These are phyloP conservation scores for Drosophila neutralis DNA, from an alignment of 2,888 invertebrate genomes.

Conservation along the genomic window DNA sequence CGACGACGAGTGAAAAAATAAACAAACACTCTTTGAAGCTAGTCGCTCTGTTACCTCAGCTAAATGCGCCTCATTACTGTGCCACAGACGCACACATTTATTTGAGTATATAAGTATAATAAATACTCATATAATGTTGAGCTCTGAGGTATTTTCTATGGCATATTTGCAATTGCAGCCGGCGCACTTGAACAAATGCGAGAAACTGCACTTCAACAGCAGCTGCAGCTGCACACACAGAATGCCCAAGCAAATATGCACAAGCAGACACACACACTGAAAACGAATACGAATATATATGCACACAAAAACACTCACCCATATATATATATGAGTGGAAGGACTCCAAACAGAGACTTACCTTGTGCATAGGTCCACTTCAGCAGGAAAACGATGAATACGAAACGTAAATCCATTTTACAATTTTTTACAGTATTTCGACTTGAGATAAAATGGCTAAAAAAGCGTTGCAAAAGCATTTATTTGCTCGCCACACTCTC, in stretches of 20 bases:
- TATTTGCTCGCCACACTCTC: conserved; percentile 66
- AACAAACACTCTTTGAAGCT: conserved; percentile 37
- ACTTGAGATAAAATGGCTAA: conserved; percentile 76
- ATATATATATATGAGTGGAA: not conserved
- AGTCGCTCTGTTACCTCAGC: conserved; percentile 58
- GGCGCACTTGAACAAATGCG: conserved; percentile 63
- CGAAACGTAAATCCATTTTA: conserved; percentile 83
- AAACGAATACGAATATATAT: not conserved
- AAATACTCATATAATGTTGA: conserved; percentile 53
- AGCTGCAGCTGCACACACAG: conserved; percentile 64
- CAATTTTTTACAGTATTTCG: conserved; percentile 76
- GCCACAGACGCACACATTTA: conserved; percentile 27
- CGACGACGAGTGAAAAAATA: conserved; percentile 26
- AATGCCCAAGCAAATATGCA: conserved; percentile 47
- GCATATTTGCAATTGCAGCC: conserved; percentile 68
- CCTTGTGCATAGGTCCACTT: conserved; percentile 83
- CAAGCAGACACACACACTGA: conserved; percentile 26
- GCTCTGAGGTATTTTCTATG: conserved; percentile 66
- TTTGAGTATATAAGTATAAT: conserved; percentile 29
- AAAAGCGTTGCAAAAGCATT: conserved; percentile 77
- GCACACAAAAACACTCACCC: conserved; percentile 6
- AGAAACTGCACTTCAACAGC: conserved; percentile 53
- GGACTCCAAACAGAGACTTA: conserved; percentile 58
- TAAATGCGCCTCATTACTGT: conserved; percentile 75
- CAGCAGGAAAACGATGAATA: conserved; percentile 82